These are phyloP conservation scores for Podabrus alpinus DNA, from an alignment of 2,888 invertebrate species.

Conservation along the genomic window DNA sequence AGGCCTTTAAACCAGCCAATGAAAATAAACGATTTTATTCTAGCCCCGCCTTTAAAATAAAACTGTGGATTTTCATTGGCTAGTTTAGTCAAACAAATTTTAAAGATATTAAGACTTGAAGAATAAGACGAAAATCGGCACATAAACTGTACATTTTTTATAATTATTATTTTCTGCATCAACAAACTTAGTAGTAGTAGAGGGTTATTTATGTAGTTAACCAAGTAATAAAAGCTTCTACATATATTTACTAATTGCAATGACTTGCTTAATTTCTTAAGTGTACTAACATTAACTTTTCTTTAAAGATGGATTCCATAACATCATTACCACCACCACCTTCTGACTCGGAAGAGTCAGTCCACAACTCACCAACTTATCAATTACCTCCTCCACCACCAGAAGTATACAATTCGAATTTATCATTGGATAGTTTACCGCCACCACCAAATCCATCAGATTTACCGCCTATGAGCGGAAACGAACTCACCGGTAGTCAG, in stretches of 20 bases:
- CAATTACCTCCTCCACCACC: constrained; percentile 75
- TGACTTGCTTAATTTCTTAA: neutral
- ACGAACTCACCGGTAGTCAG: constrained; percentile 71
- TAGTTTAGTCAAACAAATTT: no score
- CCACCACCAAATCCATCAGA: constrained; percentile 73
- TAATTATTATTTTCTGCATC: neutral
- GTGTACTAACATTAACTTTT: neutral
- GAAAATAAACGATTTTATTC: no score
- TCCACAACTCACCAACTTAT: constrained; percentile 55
- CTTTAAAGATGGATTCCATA: constrained; percentile 60
- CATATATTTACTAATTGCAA: neutral
- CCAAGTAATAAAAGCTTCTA: neutral
- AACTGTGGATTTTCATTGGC: no score
- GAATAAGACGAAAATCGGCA: no score
- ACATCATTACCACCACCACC: constrained; percentile 59
- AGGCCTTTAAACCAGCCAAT: no score
- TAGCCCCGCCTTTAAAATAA: no score
- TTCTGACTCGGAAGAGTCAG: constrained; percentile 52
- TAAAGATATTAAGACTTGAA: no score
- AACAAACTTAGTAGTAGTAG: neutral
- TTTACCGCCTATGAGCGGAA: constrained; percentile 58
- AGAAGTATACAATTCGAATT: constrained; percentile 75
- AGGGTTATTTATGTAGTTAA: neutral
- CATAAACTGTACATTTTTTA: no score
- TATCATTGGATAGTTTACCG: constrained; percentile 79